These are phyloP conservation scores for Propithecus perrieri DNA, from an alignment of 2,797 vertebrate species.

Conservation along the genomic window DNA sequence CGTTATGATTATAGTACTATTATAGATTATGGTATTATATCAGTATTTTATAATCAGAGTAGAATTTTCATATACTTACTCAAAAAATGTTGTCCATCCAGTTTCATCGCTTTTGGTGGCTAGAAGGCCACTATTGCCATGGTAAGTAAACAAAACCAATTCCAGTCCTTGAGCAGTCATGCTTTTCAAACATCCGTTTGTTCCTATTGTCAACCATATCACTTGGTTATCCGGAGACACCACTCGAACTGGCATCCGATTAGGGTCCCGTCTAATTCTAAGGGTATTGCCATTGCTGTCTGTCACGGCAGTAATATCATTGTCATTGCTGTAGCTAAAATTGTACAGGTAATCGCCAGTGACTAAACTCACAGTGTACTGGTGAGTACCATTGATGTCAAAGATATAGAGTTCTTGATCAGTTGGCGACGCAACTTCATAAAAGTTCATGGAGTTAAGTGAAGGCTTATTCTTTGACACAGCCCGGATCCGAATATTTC, in stretches of 20 bases:
- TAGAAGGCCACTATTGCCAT: conserved; percentile 96
- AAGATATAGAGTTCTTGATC: conserved; percentile 98
- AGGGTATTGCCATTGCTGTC: conserved; percentile 97
- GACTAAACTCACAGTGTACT: conserved; percentile 95
- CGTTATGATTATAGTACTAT: not conserved
- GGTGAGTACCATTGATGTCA: conserved; percentile 96
- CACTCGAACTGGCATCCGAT: conserved; percentile 95
- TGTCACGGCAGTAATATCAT: conserved; percentile 94
- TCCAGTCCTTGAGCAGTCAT: conserved; percentile 96
- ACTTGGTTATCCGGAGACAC: conserved; percentile 98
- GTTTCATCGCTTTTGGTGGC: conserved; percentile 98
- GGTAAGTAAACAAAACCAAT: conserved; percentile 96
- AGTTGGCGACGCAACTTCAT: conserved; percentile 95
- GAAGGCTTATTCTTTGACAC: conserved; percentile 92
- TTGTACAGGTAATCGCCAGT: conserved; percentile 96
- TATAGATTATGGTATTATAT: not conserved
- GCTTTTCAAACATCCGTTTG: conserved; percentile 95
- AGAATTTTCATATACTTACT: conserved; percentile 89
- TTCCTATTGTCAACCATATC: conserved; percentile 97
- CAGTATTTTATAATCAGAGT: not conserved
- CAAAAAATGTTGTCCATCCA: conserved; percentile 99
- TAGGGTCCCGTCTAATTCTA: conserved; percentile 94
- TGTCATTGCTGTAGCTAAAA: conserved; percentile 97
- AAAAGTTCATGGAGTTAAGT: conserved; percentile 89
- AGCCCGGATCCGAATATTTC: conserved; percentile 97